These are phyloP conservation scores for Takifugu bimaculatus DNA, from an alignment of 2,113 vertebrate species.

Conservation along the genomic window DNA sequence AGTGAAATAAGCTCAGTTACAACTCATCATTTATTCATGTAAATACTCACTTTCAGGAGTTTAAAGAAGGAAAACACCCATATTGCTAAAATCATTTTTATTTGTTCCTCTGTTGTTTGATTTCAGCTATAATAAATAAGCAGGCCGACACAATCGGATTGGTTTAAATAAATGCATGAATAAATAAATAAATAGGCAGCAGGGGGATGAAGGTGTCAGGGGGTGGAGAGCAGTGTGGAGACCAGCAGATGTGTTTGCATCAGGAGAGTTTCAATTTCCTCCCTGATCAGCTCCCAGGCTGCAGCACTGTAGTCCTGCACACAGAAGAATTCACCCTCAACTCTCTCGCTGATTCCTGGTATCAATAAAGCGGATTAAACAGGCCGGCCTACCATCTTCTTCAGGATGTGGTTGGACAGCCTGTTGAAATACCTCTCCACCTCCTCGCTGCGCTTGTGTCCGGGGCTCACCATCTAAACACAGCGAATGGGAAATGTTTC, in stretches of 20 bases:
- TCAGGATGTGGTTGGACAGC: slow-evolving; percentile 21
- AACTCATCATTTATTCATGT: no score
- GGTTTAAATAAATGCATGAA: not conserved
- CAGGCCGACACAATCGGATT: not conserved
- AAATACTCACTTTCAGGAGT: no score
- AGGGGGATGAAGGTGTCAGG: not conserved
- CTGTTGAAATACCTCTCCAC: slow-evolving; percentile 55
- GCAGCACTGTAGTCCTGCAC: slow-evolving; percentile 47
- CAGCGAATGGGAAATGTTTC: not conserved
- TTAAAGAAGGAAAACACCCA: no score
- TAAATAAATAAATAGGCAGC: not conserved
- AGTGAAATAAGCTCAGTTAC: no score
- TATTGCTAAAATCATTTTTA: no score
- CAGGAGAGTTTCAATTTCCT: slow-evolving; percentile 44
- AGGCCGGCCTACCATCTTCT: slow-evolving; percentile 25
- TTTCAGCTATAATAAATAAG: no score
- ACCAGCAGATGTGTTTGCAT: slow-evolving; percentile 35
- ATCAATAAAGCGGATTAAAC: no score
- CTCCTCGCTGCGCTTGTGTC: slow-evolving; percentile 42
- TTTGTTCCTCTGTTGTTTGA: no score
- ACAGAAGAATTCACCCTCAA: not conserved
- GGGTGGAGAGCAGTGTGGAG: slow-evolving; percentile 8
- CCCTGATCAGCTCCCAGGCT: slow-evolving; percentile 66
- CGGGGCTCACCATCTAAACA: slow-evolving; percentile 8
- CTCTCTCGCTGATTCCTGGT: no score